Percentiles rank a stretch among this genome's conserved stretches.
phyloP scores from a whole-genome alignment of 2,113 vertebrate species.

The Calidris pygmaea region DNA sequence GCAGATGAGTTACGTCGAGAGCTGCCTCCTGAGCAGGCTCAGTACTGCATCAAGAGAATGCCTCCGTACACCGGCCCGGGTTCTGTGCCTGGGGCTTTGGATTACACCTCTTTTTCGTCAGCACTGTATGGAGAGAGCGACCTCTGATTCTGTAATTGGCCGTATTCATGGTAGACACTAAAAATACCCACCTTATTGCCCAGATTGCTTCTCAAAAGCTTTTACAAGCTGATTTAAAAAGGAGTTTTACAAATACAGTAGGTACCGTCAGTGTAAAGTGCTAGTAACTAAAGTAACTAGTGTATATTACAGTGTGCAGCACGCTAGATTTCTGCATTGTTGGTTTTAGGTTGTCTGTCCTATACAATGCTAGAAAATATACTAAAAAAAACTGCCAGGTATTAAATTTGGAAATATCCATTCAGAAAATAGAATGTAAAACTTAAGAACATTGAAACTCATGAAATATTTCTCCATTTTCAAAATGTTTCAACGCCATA shows the following conservation, averaged over 20 bases:
- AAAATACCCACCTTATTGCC: constrained; percentile 57
- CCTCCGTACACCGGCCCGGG: constrained; percentile 79
- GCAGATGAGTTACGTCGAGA: constrained; percentile 84
- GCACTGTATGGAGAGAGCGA: constrained; percentile 88
- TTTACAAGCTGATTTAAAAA: constrained; percentile 60
- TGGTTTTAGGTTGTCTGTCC: constrained; percentile 57
- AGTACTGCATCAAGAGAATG: constrained; percentile 89
- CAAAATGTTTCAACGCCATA: neutral
- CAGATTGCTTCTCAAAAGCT: constrained; percentile 67
- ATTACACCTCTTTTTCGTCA: constrained; percentile 85
- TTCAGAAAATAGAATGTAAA: constrained; percentile 24
- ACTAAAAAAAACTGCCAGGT: neutral
- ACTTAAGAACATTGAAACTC: constrained; percentile 13
- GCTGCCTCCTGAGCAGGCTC: constrained; percentile 85
- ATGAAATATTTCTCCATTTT: constrained; percentile 16
- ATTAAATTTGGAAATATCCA: constrained; percentile 1
- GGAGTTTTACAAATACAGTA: constrained; percentile 46
- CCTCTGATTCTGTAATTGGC: constrained; percentile 73
- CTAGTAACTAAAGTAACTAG: constrained; percentile 21
- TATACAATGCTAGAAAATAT: neutral
- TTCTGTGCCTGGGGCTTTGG: constrained; percentile 80
- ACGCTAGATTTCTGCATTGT: constrained; percentile 47
- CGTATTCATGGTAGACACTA: constrained; percentile 7
- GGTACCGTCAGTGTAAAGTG: constrained; percentile 16
- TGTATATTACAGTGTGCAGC: constrained; percentile 23